Base-by-base conservation (phyloP, 2,888 invertebrate species). In the Tetranychus truncatus region DNA sequence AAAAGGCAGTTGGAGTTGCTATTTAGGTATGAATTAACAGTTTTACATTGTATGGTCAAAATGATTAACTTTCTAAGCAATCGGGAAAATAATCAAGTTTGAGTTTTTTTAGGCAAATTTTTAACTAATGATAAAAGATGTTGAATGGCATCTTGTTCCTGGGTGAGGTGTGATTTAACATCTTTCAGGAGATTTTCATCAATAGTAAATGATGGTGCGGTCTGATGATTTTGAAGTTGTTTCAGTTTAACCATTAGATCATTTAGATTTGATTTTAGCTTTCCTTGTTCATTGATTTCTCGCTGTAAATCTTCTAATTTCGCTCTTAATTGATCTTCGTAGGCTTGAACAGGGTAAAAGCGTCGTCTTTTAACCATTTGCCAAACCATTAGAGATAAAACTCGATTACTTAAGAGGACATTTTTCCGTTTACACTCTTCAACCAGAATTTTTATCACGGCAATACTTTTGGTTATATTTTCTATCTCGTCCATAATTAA, bases 191-290 rank as follows among this genome's bases (percentile, higher is more conserved):
- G 83, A 71, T 84, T 82, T 4, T 84, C 83, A 81, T 93, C 92
- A 82, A 95, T 87, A 76, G 89, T 88, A 81, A 94, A 95, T 76
- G 45, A 66, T 15, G 67, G 24, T 9, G 66, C 67, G 6, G 67
- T 34, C 24, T 74, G 76, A 76, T 84, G 83, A 77, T 82, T 82
- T 80, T 84, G 84, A 82, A 84, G 82, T 73, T 77, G 77, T 72
- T 83, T 78, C 55, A 94, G 89, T 79, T 92, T 92, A 20, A 94
- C 91, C 78, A 94, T 85, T 80, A 95, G 84, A 84, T 95, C 95
- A 82, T 91, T 92, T 75, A 95, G 85, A 75, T 93, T 89, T 76
- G 94, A 93, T 84, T 93, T 94, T 81, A 92, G 92, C 79, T 95
- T 91, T 67, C 93, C 92, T 46, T 95, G 95, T 18, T 91, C 90